Base-by-base conservation (phyloP, 2,797 vertebrate species). In the Tapirus indicus region DNA sequence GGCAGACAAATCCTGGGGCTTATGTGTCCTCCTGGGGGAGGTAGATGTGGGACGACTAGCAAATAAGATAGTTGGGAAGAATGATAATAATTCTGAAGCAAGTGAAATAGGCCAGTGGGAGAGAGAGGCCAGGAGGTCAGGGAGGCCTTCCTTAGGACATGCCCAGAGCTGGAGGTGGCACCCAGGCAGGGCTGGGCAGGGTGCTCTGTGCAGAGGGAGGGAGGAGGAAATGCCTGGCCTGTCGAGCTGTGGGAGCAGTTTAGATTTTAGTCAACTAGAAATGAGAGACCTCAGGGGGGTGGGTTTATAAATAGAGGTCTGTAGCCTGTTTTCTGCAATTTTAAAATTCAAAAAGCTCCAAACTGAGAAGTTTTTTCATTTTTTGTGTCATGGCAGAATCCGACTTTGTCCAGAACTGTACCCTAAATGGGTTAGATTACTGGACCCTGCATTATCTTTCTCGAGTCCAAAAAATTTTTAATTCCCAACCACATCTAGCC, bases 161-260 rank as follows among this genome's bases (percentile, higher is more conserved):
- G 41, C n/a, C 47, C 3, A 5, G 72, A 41, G 83, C 72, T 5
- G 27, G 49, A 35, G 58, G 35, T 32, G n/a, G 41, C 0, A 6
- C 82, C 66, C 52, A 1, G 20, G 23, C 58, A 35, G 56, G 32
- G 41, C 14, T 6, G 38, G 66, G 41, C 44, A 47, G 60, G n/a
- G 78, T 56, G 6, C 5, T 6, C 12, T 0, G 16, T 10, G 3
- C 21, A 29, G 41, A 79, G 18, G 47, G 38, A 2, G 7, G 25
- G 21, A 35, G 58, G 21, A 44, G n/a, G 32, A 82, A 44, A 77
- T 27, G 27, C 44, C 44, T 69, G 56, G 87, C 49, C 32, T 58
- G 21, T 2, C 52, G 13, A 0, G 5, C 21, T 21, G 0, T 18
- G 41, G 85, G 5, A 1, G 3, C 5, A n/a, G 41, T 16, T 5